Conservation (phyloP, 2,888 invertebrate species). For the Polymixis lichenea region DNA sequence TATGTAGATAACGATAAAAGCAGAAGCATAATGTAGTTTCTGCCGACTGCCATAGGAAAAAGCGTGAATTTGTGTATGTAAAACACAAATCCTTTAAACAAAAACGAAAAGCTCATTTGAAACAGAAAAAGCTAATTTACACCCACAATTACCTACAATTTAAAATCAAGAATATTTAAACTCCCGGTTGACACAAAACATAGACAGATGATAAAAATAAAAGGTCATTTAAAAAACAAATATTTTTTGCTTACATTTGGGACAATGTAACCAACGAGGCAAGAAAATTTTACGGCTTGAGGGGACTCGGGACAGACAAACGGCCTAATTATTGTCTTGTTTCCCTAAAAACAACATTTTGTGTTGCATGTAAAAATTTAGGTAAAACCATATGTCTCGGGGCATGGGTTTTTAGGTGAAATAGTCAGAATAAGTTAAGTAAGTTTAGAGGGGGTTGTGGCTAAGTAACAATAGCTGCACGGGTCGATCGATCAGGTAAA, state of each 20-base stretch:
- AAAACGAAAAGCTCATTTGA: neutral
- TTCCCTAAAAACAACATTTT: conserved; percentile 49
- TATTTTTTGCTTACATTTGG: conserved; percentile 52
- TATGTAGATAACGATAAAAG: neutral
- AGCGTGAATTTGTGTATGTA: neutral
- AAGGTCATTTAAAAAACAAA: conserved; percentile 46
- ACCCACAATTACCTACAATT: conserved; percentile 37
- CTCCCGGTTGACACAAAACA: conserved; percentile 46
- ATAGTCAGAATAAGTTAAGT: neutral
- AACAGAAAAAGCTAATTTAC: conserved; percentile 17
- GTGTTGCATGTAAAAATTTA: conserved; percentile 41
- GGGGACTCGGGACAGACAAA: conserved; percentile 56
- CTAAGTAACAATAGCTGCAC: too few relatives aligned
- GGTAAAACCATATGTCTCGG: conserved; percentile 23
- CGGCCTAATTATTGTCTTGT: conserved; percentile 65
- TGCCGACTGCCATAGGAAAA: neutral
- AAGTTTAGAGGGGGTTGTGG: too few relatives aligned
- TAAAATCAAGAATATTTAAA: conserved; percentile 52
- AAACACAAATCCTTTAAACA: neutral
- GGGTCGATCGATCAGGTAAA: too few relatives aligned
- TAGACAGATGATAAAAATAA: conserved; percentile 59
- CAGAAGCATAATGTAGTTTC: neutral
- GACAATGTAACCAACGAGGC: conserved; percentile 63
- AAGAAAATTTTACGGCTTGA: conserved; percentile 59
- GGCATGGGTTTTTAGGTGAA: conserved; percentile 5